Percentiles rank a stretch among this genome's conserved stretches.
Evolutionary conservation across 2,113 vertebrate genomes (phyloP).

Genomic region (Elanus axillaris): DNA sequence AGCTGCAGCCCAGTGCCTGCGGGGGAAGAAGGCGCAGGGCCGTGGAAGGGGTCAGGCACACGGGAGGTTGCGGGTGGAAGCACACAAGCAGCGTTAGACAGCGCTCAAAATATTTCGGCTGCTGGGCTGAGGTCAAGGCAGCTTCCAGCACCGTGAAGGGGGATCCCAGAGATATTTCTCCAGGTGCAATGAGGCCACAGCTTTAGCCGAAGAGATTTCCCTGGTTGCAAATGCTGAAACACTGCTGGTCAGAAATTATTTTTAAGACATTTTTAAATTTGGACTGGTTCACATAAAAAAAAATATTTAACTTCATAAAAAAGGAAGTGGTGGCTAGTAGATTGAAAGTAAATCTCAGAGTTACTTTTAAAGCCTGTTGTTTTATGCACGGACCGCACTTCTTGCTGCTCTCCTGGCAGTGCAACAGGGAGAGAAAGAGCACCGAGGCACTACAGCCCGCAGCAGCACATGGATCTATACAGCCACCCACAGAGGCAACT

Average conservation of each 20-base stretch:
- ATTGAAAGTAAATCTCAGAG: background rate
- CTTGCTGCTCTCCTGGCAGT: background rate
- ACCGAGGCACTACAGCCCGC: accelerated
- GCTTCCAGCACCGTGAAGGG: background rate
- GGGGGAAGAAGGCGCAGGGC: accelerated
- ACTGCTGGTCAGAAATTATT: background rate
- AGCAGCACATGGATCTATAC: accelerated
- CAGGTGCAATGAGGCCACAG: too few species aligned
- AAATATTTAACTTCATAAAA: background rate
- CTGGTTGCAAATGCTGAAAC: background rate
- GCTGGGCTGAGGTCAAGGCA: background rate
- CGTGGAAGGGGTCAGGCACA: accelerated
- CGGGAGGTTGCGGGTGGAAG: accelerated
- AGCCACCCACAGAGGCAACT: background rate
- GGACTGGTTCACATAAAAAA: background rate
- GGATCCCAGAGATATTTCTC: too few species aligned
- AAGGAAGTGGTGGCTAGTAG: background rate
- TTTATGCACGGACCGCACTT: accelerated
- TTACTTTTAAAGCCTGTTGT: background rate
- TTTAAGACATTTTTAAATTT: background rate
- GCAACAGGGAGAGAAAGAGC: background rate
- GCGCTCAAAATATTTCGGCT: background rate
- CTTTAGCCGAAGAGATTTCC: background rate
- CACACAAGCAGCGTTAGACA: background rate
- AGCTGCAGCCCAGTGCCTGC: background rate